Conservation (phyloP, 2,797 vertebrate genomes). For the Lerista edwardsae region DNA sequence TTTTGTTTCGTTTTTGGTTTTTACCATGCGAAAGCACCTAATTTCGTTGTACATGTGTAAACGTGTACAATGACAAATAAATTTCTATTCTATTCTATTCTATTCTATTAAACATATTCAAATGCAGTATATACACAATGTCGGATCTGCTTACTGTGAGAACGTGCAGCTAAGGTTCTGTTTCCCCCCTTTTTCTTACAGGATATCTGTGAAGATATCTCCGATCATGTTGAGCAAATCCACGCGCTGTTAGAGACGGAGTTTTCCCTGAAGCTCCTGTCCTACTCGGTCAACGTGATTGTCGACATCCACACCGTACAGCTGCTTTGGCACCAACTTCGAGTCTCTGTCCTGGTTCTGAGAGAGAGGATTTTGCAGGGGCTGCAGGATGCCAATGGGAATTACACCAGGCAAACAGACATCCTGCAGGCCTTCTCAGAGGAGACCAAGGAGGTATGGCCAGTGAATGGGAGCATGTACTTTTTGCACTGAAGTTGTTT, state of each 20-base stretch:
- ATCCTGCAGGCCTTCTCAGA: slow-evolving; percentile 96
- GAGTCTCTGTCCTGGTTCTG: slow-evolving; percentile 95
- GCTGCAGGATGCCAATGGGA: slow-evolving; percentile 97
- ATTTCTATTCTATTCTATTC: too few species aligned
- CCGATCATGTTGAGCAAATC: slow-evolving; percentile 98
- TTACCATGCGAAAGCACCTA: too few species aligned
- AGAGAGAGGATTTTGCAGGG: slow-evolving; percentile 95
- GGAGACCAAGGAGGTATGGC: slow-evolving; percentile 87
- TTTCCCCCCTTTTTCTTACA: slow-evolving; percentile 65
- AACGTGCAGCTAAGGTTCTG: slow-evolving; percentile 21
- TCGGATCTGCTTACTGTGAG: slow-evolving; percentile 6
- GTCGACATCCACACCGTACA: slow-evolving; percentile 97
- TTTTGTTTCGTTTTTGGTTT: too few species aligned
- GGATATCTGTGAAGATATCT: slow-evolving; percentile 99
- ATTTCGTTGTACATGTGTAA: too few species aligned
- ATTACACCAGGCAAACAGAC: slow-evolving; percentile 95
- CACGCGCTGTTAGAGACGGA: slow-evolving; percentile 96
- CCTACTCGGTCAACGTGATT: slow-evolving; percentile 97
- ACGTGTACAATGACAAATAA: too few species aligned
- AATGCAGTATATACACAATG: slow-evolving; percentile 8
- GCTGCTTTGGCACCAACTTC: slow-evolving; percentile 97
- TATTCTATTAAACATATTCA: too few species aligned
- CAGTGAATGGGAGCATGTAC: slow-evolving; percentile 20
- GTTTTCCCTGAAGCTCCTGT: slow-evolving; percentile 97
- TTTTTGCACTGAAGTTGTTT: slow-evolving; percentile 8